Evolutionary conservation across 2,888 invertebrate genomes (phyloP), one percentile per base, ranked within the genome.

Genomic region (Drosophila macrothrix): DNA sequence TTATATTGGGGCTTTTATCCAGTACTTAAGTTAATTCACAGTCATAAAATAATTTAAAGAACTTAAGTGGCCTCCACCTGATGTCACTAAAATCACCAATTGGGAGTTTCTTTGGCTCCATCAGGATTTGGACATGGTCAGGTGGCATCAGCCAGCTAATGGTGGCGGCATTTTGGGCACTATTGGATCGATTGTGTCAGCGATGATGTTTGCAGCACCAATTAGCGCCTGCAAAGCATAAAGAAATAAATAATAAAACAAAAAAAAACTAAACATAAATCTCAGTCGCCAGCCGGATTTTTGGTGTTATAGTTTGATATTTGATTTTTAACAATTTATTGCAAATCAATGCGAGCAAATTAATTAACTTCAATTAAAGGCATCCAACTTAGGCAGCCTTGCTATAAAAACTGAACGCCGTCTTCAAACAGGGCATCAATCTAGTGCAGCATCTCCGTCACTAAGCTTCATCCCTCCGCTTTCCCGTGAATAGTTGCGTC

Each of bases 311-410:
- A 89, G 84, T 81, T 82, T 58, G 39, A 64, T 70, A 70, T 66
- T 59, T 46, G 29, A 46, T 58, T 46, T 49, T 67, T 82, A 79
- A 80, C 81, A 78, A 83, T 89, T 84, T 75, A 84, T 84, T 88
- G 88, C 88, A 88, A 88, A 84, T 79, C 76, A 78, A 80, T 81
- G 78, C 81, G 72, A 86, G 73, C 79, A 83, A 69, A 83, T 91
- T 82, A 91, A 91, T 91, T 91, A 90, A 89, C 84, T 90, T 91
- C 82, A 91, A 91, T 91, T 90, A 91, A 91, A 86, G 70, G 43
- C 73, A 53, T 35, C 55, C 49, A 16, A 46, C 16, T 46, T 46
- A 1, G 46, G 25, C 46, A 25, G 46, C 16, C 43, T 60, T 46
- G 37, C 74, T 87, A 88, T 88, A 88, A 83, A 88, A 84, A 76